Base-by-base conservation (phyloP, 2,888 invertebrate genomes). In the Caenorhabditis sp. region DNA sequence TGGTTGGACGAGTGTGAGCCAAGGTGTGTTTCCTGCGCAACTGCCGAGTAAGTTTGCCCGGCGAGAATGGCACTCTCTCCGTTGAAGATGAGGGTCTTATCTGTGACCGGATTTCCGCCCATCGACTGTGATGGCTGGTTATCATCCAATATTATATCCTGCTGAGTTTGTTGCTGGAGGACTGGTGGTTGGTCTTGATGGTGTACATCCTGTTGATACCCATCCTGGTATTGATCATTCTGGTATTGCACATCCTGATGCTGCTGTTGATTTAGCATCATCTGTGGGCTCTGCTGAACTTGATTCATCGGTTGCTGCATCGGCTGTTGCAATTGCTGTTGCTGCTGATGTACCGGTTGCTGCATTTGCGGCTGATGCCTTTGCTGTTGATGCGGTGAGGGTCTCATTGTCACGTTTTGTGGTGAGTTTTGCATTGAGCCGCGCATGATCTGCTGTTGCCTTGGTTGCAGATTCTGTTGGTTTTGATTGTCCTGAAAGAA, bases 351-450 rank as follows among this genome's bases (percentile, higher is more conserved):
- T 12, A 31, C 3, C 7, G 16, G 24, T 72, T 44, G 64, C 47
- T 64, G 68, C 16, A 49, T 51, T 47, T 31, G 68, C 22, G 49
- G 79, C 44, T 59, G 59, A 2, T 63, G 51, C 22, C 24, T 24
- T 24, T 49, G 38, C 35, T 38, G 63, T 14, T 63, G 63, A 49
- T 24, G 75, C 28, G 51, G 28, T 51, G 7, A 19, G 54, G 63
- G 38, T 7, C 74, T 16, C 44, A 74, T 74, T 35, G 19, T 49
- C 14, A 38, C 22, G 12, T 58, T 41, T 16, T 74, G 74, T 14
- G 75, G 58, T 22, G 75, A 75, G 56, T 75, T 66, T 24, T 75
- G 75, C 64, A 66, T 66, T 6, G 24, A 26, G 16, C 54, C 63
- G 56, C 54, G 74, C 12, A 61, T 14, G 2, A 26, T 31, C 14